A percentile compares a stretch with the other conserved stretches of the same genome.
phyloP scores from a whole-genome alignment of 2,797 vertebrate species.

The Mormyrus proboscirostris region DNA sequence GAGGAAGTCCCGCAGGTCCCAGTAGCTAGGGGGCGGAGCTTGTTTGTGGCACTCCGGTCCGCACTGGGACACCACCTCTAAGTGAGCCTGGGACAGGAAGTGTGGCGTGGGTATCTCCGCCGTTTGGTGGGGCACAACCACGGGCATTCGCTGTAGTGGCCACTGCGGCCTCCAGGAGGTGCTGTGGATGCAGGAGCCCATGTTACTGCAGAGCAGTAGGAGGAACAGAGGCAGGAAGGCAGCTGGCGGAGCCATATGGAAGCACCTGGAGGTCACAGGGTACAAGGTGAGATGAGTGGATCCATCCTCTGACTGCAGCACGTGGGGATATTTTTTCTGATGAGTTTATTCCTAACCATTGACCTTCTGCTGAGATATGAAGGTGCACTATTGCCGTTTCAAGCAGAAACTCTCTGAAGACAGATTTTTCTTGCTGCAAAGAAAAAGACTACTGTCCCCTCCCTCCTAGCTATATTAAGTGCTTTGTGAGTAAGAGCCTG shows the following conservation, averaged over 20 bases:
- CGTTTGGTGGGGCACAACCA: slow-evolving; percentile 77
- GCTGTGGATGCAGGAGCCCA: slow-evolving; percentile 42
- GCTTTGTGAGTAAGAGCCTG: not conserved
- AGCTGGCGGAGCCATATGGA: slow-evolving; percentile 53
- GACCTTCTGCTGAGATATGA: not conserved
- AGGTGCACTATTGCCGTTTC: not conserved
- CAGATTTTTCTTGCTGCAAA: not conserved
- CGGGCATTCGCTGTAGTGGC: slow-evolving; percentile 79
- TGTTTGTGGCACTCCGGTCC: slow-evolving; percentile 83
- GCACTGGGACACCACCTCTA: slow-evolving; percentile 79
- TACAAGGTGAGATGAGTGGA: slow-evolving; percentile 36
- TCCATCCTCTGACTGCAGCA: not conserved
- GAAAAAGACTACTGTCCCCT: not conserved
- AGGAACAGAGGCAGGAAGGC: slow-evolving; percentile 45
- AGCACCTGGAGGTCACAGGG: slow-evolving; percentile 49
- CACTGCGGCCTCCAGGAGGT: slow-evolving; percentile 70
- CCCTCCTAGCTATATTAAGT: not conserved
- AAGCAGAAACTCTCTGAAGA: not conserved
- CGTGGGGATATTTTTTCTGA: not conserved
- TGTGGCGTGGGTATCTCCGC: slow-evolving; percentile 65
- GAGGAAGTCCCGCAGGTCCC: slow-evolving; percentile 74
- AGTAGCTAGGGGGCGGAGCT: slow-evolving; percentile 68
- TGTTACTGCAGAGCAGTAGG: slow-evolving; percentile 56
- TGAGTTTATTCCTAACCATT: not conserved
- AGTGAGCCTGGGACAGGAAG: slow-evolving; percentile 70